phyloP scores from a whole-genome alignment of 2,113 vertebrate species.

The Vanacampus margaritifer region DNA sequence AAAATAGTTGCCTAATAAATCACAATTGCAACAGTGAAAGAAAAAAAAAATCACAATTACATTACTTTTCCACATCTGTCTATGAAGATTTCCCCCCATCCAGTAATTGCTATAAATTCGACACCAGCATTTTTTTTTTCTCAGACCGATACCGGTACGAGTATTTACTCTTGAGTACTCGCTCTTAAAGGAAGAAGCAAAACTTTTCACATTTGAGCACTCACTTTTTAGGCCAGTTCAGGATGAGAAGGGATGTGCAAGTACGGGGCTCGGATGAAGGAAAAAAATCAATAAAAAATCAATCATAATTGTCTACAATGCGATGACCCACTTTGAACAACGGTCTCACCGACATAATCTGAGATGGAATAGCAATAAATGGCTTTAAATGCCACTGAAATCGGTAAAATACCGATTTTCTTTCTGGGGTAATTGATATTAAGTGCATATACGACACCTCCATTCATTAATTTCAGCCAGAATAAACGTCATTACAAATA shows the following conservation, averaged over 20 bases:
- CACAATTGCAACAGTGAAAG: no score
- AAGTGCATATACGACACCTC: background rate
- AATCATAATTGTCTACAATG: background rate
- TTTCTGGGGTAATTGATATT: background rate
- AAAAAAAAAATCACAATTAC: no score
- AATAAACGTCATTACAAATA: background rate
- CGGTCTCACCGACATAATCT: background rate
- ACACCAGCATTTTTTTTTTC: no score
- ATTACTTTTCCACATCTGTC: no score
- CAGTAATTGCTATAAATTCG: no score
- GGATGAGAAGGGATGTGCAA: background rate
- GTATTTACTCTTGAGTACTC: no score
- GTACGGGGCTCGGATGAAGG: no score
- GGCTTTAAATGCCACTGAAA: background rate
- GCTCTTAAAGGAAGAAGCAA: no score
- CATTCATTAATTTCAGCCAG: background rate
- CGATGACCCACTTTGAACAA: background rate
- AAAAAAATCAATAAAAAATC: background rate
- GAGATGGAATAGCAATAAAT: background rate
- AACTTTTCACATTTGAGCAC: no score
- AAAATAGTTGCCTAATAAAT: no score
- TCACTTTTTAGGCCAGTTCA: background rate
- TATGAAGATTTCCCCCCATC: no score
- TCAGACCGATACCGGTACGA: no score
- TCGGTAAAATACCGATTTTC: background rate